phyloP scores from a whole-genome alignment of 2,113 vertebrate genomes.

The Acanthisitta chloris region DNA sequence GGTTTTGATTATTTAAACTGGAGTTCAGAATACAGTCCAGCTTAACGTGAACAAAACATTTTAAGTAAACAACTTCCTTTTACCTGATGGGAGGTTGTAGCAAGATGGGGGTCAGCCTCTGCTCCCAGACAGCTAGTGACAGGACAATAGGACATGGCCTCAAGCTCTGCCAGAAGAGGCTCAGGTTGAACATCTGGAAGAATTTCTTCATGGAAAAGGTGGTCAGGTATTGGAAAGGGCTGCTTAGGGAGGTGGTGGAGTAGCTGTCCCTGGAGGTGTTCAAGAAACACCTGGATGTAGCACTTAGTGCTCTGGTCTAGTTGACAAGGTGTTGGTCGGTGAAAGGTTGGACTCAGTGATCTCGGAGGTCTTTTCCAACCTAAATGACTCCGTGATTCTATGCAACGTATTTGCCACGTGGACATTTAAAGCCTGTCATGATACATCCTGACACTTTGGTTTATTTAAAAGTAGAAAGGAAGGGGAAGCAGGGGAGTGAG shows the following conservation, averaged over 20 bases:
- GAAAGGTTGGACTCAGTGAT: neutral
- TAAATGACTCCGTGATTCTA: neutral
- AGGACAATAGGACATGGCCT: fast-evolving
- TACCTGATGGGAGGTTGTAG: neutral
- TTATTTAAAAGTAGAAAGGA: neutral
- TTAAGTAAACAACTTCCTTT: neutral
- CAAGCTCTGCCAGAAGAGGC: neutral
- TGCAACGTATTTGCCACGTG: neutral
- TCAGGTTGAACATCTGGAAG: fast-evolving
- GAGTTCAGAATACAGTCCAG: neutral
- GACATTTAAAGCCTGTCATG: neutral
- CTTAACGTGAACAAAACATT: neutral
- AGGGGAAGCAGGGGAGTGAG: neutral
- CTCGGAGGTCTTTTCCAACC: neutral
- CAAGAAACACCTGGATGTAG: fast-evolving
- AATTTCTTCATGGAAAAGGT: neutral
- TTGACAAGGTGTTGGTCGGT: fast-evolving
- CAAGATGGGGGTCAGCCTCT: neutral
- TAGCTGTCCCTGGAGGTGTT: neutral
- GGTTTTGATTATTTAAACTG: neutral
- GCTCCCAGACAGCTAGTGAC: no score
- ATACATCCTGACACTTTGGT: neutral
- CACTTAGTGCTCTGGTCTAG: neutral
- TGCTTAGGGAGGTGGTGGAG: neutral
- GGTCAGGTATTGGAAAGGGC: neutral